Base-by-base conservation (phyloP, 2,888 invertebrate species). In the Tuberolachnus salignus region DNA sequence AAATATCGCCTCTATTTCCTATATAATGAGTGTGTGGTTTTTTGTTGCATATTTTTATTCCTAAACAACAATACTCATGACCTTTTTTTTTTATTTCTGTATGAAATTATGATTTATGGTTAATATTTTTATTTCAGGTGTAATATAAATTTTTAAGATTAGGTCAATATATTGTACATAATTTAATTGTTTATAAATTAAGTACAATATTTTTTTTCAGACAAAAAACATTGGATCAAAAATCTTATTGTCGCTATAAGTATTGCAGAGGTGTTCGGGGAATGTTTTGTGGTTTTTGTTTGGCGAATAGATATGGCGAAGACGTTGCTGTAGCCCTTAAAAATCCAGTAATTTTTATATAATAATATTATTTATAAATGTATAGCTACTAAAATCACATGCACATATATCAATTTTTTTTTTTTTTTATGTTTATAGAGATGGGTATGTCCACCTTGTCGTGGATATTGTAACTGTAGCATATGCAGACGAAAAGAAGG, bases 401-500 rank as follows among this genome's bases (percentile, higher is more conserved):
- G n/a, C 34, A 34, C 6, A 34, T 6, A 34, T 23, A 66, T 10
- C 16, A 14, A 70, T 14, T 55, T 0, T 57, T 61, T 42, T 21
- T 21, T 34, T 21, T 63, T 75, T 64, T 11, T n/a, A 8, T n/a
- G 13, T 55, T 34, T 21, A 42, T 16, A 78, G 78, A 78, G 69
- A 51, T 78, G 78, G 78, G 78, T 59, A 0, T 78, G 78, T 49
- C 78, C 78, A 21, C 59, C 69, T 3, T 78, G 78, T 13, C 67
- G 78, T 8, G 69, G 78, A 8, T 69, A 51, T n/a, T 78, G 78
- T 21, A 78, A 78, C 4, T 78, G 78, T 16, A 69, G 67, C 9
- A 78, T 78, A 19, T 78, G 78, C 4, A 67, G 78, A n/a, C 78
- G 78, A 3, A 59, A 42, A 42, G 14, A 69, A 21, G 78, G 78